These are phyloP conservation scores for Syngnathus typhle DNA, from an alignment of 2,113 vertebrate genomes.

Conservation along the genomic window DNA sequence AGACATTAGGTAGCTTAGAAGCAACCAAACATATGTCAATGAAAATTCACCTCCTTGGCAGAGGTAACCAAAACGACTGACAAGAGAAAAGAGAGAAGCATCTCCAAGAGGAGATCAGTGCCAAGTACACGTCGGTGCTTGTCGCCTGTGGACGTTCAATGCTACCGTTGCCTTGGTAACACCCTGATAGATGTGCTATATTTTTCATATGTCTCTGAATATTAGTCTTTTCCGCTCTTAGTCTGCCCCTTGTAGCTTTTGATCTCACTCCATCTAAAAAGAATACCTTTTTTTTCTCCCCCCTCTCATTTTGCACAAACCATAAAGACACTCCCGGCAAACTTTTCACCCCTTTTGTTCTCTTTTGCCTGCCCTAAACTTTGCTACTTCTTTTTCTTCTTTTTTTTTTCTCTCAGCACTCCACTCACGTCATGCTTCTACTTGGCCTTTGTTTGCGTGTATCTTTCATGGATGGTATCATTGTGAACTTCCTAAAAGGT, in stretches of 20 bases:
- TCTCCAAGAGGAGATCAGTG: neutral
- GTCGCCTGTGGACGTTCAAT: neutral
- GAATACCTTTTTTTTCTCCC: neutral
- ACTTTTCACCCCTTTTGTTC: slow-evolving; percentile 25
- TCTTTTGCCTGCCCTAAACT: neutral
- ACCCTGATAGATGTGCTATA: neutral
- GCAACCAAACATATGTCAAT: neutral
- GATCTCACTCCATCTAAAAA: neutral
- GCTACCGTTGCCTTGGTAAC: neutral
- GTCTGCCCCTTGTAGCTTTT: neutral
- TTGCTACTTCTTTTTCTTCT: slow-evolving; percentile 13
- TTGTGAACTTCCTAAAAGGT: slow-evolving; percentile 41
- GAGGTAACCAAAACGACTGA: neutral
- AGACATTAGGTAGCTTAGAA: neutral
- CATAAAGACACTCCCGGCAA: slow-evolving; percentile 5
- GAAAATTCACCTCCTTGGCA: neutral
- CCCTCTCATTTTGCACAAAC: slow-evolving; percentile 1
- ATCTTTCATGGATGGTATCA: slow-evolving; percentile 34
- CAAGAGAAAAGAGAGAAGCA: neutral
- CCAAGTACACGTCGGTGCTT: neutral
- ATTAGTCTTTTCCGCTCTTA: neutral
- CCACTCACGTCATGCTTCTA: slow-evolving; percentile 3
- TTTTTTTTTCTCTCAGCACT: slow-evolving; percentile 7
- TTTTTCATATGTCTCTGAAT: neutral
- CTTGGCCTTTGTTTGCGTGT: slow-evolving; percentile 8